Base-by-base conservation (phyloP, 2,888 invertebrate species). In the Lacanobia wlatinum region DNA sequence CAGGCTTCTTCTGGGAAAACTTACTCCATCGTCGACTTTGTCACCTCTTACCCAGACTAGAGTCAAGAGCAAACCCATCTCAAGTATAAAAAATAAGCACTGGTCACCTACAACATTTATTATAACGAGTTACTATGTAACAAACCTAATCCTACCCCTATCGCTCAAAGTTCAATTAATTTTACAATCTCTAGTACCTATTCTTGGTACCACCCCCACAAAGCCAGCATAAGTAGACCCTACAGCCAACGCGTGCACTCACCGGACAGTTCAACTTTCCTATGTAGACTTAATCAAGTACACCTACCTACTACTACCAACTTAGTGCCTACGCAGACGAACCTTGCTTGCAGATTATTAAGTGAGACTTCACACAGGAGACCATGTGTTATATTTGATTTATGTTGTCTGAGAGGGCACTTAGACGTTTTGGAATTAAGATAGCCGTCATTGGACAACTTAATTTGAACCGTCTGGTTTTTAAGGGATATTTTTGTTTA, bases 231-330 rank as follows among this genome's bases (percentile, higher is more conserved):
- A 74, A 70, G 74, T 70, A 65, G 76, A 62, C 52, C 59, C 56
- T 63, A 66, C 59, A 76, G 61, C 48, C 55, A 70, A 62, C 62
- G 70, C 59, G 50, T 70, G 80, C 75, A 73, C 80, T 81, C 52
- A 62, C 73, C 64, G 84, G 74, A 77, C 80, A 74, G 68, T 72
- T 67, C 43, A 76, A 83, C 80, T 84, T 84, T 73, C 61, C 76
- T 73, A 74, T 80, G 80, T 77, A 80, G 72, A 80, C 79, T 84
- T 83, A 81, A 86, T 83, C 64, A 86, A 84, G 84, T 80, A 71
- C 78, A 76, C 65, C 72, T 74, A 76, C 65, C 72, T 74, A 73
- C 59, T 59, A 58, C 58, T 70, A 75, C 66, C 63, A 75, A 82
- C 70, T 76, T 68, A 71, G 69, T 75, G 71, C 66, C 62, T 61